phyloP scores from a whole-genome alignment of 1,140 invertebrate species.

The Aphaenogaster ashmeadi region DNA sequence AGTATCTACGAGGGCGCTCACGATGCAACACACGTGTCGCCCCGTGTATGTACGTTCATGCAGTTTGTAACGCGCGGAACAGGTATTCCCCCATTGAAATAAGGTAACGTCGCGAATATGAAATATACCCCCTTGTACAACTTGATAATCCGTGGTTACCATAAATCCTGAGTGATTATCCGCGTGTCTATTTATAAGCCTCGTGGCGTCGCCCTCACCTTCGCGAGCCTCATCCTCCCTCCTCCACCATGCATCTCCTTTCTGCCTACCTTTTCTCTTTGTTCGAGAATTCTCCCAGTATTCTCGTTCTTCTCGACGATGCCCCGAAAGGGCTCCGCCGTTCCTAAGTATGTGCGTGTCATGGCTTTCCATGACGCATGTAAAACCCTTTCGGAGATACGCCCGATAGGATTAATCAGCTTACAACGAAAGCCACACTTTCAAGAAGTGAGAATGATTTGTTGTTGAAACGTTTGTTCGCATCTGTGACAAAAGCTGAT shows the following conservation, averaged over 20 bases:
- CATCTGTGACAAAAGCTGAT: constrained; percentile 70
- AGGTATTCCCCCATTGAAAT: constrained; percentile 86
- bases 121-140: constrained; percentile 87
- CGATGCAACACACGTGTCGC: constrained; percentile 71
- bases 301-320: constrained; percentile 66
- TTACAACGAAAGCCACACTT: constrained; percentile 67
- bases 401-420: constrained; percentile 77
- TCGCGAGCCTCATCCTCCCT: constrained; percentile 35
- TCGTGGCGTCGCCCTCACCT: constrained; percentile 79
- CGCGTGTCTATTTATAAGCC: constrained; percentile 87
- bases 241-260: constrained; percentile 62
- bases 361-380: constrained; percentile 63
- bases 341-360: constrained; percentile 67
- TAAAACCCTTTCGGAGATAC: constrained; percentile 67
- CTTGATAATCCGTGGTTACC: constrained; percentile 88
- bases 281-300: constrained; percentile 64
- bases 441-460: constrained; percentile 69
- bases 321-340: constrained; percentile 62
- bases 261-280: constrained; percentile 70
- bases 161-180: constrained; percentile 88
- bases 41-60: constrained; percentile 74
- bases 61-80: constrained; percentile 81
- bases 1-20: constrained; percentile 34
- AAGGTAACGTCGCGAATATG: constrained; percentile 87
- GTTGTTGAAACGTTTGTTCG: constrained; percentile 71